phyloP scores from a whole-genome alignment of 92 coral and sea anemone genomes.

The Diadumene lineata region DNA sequence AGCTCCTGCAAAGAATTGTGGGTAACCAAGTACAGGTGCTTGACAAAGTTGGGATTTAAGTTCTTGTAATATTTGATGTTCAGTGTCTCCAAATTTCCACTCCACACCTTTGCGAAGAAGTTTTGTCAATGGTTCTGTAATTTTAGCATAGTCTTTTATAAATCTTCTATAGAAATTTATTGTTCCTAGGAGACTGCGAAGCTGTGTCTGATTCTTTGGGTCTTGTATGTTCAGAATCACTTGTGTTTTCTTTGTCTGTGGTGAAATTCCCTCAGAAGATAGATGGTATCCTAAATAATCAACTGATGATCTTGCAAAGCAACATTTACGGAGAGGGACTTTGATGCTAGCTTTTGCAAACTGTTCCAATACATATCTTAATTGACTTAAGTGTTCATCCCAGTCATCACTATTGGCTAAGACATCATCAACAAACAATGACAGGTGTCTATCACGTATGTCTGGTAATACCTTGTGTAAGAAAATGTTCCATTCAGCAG shows the following conservation, averaged over 20 bases:
- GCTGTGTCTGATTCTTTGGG: conserved; percentile 12
- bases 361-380: conserved; percentile 21
- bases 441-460: conserved; percentile 14
- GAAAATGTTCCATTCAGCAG: conserved; percentile 20
- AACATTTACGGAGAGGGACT: not conserved
- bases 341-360: not conserved
- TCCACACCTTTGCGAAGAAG: conserved; percentile 17
- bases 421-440: conserved; percentile 27
- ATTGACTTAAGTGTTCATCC: conserved; percentile 1
- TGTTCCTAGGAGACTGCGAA: conserved; percentile 13
- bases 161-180: conserved; percentile 18
- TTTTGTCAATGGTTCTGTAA: conserved; percentile 17
- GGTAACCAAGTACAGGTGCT: too few relatives aligned
- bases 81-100: conserved; percentile 10
- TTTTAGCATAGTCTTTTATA: conserved; percentile 21
- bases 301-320: conserved; percentile 15
- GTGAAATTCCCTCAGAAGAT: conserved; percentile 25
- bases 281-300: conserved; percentile 5
- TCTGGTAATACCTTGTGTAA: conserved; percentile 16
- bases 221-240: conserved; percentile 7
- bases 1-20: too few relatives aligned
- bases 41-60: too few relatives aligned
- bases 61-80: too few relatives aligned
- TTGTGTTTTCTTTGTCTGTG: conserved; percentile 25
- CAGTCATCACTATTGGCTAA: conserved; percentile 11